A percentile compares a stretch with the other conserved stretches of the same genome.
These are phyloP conservation scores for Elysia crispata DNA, from an alignment of 2,888 invertebrate genomes.

Conservation along the genomic window DNA sequence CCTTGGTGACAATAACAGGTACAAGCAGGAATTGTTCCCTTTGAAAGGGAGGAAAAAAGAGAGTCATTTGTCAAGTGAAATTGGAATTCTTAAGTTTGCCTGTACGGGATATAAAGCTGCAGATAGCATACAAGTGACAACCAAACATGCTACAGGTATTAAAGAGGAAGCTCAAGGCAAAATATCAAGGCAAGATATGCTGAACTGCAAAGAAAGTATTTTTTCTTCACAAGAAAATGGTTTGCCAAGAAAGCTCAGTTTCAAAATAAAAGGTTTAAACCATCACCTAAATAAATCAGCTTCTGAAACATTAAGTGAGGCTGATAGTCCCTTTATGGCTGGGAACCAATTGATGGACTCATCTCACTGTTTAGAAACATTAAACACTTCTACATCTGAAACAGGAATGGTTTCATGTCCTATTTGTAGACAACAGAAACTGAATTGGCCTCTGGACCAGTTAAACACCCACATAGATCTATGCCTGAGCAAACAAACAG, in stretches of 20 bases:
- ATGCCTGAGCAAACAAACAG: conserved; percentile 68
- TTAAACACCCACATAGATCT: conserved; percentile 72
- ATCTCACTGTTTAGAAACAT: too few relatives aligned
- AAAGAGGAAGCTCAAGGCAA: too few relatives aligned
- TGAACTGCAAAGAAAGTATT: neutral
- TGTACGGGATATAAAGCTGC: too few relatives aligned
- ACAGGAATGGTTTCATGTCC: conserved; percentile 61
- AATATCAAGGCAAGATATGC: too few relatives aligned
- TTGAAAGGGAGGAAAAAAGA: too few relatives aligned
- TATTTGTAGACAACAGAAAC: conserved; percentile 65
- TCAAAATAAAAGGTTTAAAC: neutral
- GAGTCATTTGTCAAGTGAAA: too few relatives aligned
- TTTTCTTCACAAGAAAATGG: neutral
- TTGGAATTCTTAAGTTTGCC: too few relatives aligned
- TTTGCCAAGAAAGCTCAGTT: neutral
- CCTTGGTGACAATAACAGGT: too few relatives aligned
- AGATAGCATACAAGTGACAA: too few relatives aligned
- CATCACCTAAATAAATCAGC: neutral
- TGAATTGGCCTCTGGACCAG: conserved; percentile 56
- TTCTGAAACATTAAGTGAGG: neutral
- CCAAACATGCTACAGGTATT: too few relatives aligned
- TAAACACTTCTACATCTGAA: neutral
- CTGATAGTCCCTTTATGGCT: neutral
- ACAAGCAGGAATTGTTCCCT: too few relatives aligned
- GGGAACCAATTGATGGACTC: neutral